Evolutionary conservation across 2,888 invertebrate genomes (phyloP).

Genomic region (Xestia xanthographa): DNA sequence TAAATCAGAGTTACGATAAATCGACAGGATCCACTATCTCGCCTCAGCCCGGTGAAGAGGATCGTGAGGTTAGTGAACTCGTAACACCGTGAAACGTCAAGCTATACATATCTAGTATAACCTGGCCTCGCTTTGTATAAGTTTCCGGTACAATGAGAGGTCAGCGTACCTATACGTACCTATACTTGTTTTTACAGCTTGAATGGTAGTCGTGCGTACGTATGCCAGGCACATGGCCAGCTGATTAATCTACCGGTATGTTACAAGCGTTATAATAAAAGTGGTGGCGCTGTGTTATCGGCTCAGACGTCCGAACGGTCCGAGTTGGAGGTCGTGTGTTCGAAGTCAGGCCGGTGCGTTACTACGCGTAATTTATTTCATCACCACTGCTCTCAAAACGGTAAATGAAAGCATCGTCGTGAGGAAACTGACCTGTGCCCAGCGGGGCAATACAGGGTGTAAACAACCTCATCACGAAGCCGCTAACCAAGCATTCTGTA

Average conservation of each 20-base stretch:
- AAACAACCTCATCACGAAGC: too few species aligned
- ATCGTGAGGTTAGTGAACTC: slow-evolving; percentile 48
- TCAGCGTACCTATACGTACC: too few species aligned
- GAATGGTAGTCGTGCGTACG: background rate
- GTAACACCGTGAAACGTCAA: background rate
- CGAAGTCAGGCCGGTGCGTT: background rate
- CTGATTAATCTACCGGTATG: slow-evolving; percentile 10
- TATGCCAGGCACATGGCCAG: background rate
- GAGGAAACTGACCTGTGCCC: background rate
- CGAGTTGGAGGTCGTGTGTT: background rate
- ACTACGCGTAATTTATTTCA: background rate
- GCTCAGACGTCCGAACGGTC: too few species aligned
- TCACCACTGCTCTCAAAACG: background rate
- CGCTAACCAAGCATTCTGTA: too few species aligned
- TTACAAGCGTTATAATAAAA: background rate
- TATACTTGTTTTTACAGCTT: background rate
- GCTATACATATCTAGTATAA: background rate
- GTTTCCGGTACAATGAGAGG: background rate
- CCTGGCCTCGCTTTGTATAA: background rate
- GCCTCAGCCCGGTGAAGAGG: slow-evolving; percentile 47
- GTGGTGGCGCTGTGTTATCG: background rate
- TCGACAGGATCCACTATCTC: slow-evolving; percentile 26
- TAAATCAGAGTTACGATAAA: slow-evolving; percentile 29
- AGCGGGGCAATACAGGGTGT: background rate
- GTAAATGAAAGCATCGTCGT: background rate